A percentile compares a stretch with the other conserved stretches of the same genome.
These are phyloP conservation scores for Megalopta genalis DNA, from an alignment of 1,140 invertebrate species.

Conservation along the genomic window DNA sequence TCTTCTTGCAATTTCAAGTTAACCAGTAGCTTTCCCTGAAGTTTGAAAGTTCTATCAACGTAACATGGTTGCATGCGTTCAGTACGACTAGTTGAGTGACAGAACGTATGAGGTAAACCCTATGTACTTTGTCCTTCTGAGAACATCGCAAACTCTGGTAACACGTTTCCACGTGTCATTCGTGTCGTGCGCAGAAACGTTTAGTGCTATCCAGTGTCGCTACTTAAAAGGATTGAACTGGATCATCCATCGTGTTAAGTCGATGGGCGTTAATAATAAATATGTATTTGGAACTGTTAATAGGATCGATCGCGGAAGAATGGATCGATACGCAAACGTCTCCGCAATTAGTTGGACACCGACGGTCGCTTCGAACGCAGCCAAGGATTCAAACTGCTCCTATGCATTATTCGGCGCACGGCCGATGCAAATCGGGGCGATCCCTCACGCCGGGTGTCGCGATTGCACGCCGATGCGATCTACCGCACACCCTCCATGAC, in stretches of 20 bases:
- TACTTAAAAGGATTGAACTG: too few relatives aligned
- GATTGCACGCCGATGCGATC: conserved; percentile 56
- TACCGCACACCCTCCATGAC: conserved; percentile 45
- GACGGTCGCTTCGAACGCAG: conserved; percentile 24
- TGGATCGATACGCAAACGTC: conserved; percentile 23
- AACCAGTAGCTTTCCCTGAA: too few relatives aligned
- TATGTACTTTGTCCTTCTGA: too few relatives aligned
- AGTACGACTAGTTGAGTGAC: too few relatives aligned
- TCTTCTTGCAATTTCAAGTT: too few relatives aligned
- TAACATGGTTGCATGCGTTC: too few relatives aligned
- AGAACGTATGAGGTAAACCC: too few relatives aligned
- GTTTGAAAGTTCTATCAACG: too few relatives aligned
- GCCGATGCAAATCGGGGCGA: conserved; percentile 69
- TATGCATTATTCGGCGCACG: conserved; percentile 69
- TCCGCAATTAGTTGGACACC: conserved; percentile 44
- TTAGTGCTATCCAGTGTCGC: too few relatives aligned
- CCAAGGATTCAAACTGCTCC: conserved; percentile 28
- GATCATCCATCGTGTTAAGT: too few relatives aligned
- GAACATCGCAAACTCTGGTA: neutral
- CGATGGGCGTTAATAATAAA: too few relatives aligned
- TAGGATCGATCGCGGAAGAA: neutral
- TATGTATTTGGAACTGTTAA: neutral
- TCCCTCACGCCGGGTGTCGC: conserved; percentile 57
- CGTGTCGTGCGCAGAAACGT: too few relatives aligned
- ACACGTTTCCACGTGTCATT: neutral